Conservation (phyloP, 2,888 invertebrate genomes). For the Cheilosia soror region DNA sequence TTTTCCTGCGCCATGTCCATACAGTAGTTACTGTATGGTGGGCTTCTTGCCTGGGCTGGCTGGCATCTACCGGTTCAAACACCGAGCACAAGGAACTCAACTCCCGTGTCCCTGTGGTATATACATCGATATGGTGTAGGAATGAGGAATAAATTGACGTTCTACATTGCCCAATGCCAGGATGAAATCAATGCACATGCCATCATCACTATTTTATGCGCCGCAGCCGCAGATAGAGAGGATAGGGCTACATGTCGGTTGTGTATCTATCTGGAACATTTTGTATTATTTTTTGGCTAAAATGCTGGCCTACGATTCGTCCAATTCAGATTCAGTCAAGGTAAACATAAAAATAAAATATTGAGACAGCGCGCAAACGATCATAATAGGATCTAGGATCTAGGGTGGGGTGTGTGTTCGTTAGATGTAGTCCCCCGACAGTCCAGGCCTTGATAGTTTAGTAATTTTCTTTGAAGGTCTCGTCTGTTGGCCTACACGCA, state of each 20-base stretch:
- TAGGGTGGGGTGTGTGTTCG: constrained; percentile 36
- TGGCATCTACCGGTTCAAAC: constrained; percentile 67
- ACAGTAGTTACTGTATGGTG: constrained; percentile 38
- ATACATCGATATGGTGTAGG: constrained; percentile 69
- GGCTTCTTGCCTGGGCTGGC: constrained; percentile 15
- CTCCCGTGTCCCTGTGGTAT: constrained; percentile 53
- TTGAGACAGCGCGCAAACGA: constrained; percentile 11
- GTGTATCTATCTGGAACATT: constrained; percentile 55
- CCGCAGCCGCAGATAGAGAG: constrained; percentile 44
- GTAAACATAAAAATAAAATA: constrained; percentile 44
- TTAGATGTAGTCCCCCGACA: constrained; percentile 18
- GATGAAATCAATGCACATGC: constrained; percentile 73
- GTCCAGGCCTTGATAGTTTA: constrained; percentile 1
- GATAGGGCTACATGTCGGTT: constrained; percentile 10
- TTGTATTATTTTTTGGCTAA: constrained; percentile 26
- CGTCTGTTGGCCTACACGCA: constrained; percentile 40
- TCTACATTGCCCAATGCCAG: constrained; percentile 69
- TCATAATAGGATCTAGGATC: neutral
- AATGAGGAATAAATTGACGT: constrained; percentile 75
- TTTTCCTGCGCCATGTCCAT: constrained; percentile 74
- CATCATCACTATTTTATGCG: constrained; percentile 62
- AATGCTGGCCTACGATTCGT: constrained; percentile 55
- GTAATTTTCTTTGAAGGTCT: constrained; percentile 57
- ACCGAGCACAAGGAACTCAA: constrained; percentile 46
- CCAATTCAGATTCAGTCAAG: constrained; percentile 30